These are phyloP conservation scores for Ciconia nigra DNA, from an alignment of 2,797 vertebrate species.

Conservation along the genomic window DNA sequence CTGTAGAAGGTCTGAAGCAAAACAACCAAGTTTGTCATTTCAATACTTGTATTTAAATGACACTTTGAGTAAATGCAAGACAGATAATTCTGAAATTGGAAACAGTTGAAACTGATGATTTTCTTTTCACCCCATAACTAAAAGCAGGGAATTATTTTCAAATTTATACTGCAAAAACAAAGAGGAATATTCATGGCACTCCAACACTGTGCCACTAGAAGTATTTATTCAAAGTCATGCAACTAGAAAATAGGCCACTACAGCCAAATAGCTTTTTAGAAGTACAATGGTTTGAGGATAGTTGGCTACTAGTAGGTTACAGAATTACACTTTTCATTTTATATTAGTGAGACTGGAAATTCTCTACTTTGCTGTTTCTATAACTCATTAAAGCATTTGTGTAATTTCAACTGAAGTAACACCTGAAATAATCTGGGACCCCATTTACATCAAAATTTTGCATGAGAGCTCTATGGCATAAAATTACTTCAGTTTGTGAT, in stretches of 20 bases:
- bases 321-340: background rate
- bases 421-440: background rate
- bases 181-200: background rate
- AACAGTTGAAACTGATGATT: background rate
- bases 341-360: background rate
- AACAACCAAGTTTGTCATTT: background rate
- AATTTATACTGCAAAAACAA: background rate
- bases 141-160: background rate
- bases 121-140: background rate
- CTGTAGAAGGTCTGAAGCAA: background rate
- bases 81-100: background rate
- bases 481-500: background rate
- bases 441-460: background rate
- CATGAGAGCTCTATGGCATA: background rate
- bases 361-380: background rate
- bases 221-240: background rate
- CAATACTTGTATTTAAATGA: background rate
- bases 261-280: background rate
- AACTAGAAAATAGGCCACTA: background rate
- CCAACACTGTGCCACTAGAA: background rate
- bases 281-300: background rate
- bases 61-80: background rate
- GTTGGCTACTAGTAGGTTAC: background rate
- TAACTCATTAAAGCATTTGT: background rate
- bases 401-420: background rate